These are phyloP conservation scores for Scaptomyza flava DNA, from an alignment of 2,888 invertebrate genomes.

Conservation along the genomic window DNA sequence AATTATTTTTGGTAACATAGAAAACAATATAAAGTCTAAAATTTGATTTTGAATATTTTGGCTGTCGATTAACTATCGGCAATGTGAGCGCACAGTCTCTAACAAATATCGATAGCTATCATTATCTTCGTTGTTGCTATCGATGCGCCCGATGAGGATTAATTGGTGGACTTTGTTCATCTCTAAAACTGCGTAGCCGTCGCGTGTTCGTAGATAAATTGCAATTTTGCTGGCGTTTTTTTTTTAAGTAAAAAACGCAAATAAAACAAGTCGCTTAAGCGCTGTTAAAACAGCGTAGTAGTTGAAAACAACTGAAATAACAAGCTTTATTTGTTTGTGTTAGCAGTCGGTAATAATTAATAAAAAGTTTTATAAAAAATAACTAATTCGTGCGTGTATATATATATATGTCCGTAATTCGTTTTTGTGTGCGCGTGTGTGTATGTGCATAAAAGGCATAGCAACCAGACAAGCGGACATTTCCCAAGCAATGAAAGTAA, in stretches of 20 bases:
- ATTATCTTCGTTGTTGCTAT: neutral
- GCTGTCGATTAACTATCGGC: neutral
- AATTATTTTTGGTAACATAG: no score
- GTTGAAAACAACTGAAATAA: constrained; percentile 19
- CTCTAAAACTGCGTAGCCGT: constrained; percentile 51
- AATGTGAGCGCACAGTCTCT: neutral
- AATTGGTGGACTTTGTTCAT: constrained; percentile 20
- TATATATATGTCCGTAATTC: constrained; percentile 44
- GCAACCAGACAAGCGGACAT: constrained; percentile 58
- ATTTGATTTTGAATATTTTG: constrained; percentile 3
- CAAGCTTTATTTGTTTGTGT: constrained; percentile 10
- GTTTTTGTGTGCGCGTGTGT: constrained; percentile 25
- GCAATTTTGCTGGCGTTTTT: constrained; percentile 57
- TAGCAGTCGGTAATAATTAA: constrained; percentile 41
- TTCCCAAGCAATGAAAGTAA: constrained; percentile 55
- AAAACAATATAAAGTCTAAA: neutral
- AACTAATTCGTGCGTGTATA: constrained; percentile 43
- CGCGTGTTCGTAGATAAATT: constrained; percentile 62
- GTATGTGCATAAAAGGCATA: constrained; percentile 64
- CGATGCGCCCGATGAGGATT: constrained; percentile 5
- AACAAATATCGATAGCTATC: constrained; percentile 21
- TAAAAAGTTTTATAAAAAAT: constrained; percentile 22
- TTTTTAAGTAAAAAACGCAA: constrained; percentile 29
- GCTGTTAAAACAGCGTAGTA: constrained; percentile 19
- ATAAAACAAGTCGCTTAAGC: constrained; percentile 17